These are phyloP conservation scores for Propsilocerus akamusi DNA, from an alignment of 1,140 invertebrate genomes.

Conservation along the genomic window DNA sequence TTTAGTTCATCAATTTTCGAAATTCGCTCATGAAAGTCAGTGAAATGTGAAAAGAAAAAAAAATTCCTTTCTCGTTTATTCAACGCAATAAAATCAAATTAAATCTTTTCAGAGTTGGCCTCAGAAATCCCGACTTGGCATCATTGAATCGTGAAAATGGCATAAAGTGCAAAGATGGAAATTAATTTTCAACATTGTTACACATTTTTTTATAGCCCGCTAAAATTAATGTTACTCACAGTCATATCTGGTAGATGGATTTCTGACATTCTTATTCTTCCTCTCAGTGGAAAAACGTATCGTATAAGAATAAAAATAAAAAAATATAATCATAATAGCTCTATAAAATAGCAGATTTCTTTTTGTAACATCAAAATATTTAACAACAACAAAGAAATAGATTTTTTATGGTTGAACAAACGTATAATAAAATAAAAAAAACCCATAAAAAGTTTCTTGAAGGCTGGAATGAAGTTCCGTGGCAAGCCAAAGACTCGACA, in stretches of 20 bases:
- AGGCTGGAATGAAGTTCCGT: background rate
- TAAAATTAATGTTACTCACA: no score
- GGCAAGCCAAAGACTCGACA: background rate
- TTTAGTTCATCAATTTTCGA: background rate
- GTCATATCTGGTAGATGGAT: background rate
- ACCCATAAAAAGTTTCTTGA: background rate
- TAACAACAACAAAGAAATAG: background rate
- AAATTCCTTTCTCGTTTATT: no score
- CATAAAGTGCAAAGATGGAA: background rate
- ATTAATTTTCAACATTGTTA: background rate
- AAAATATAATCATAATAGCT: background rate
- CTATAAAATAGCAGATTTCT: slow-evolving; percentile 2
- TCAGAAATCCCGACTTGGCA: no score
- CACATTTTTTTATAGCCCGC: background rate
- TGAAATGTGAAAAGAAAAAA: no score
- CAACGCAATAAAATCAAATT: no score
- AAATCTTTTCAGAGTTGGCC: no score
- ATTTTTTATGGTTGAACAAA: background rate
- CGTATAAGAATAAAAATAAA: background rate
- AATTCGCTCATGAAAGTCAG: no score
- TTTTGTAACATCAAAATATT: slow-evolving; percentile 2
- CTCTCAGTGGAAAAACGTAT: background rate
- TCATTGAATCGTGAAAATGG: no score
- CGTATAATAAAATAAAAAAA: slow-evolving; percentile 1
- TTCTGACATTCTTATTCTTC: background rate